A percentile compares a stretch with the other conserved stretches of the same genome.
Evolutionary conservation across 2,888 invertebrate species (phyloP).

Genomic region (Dryomyza anilis): DNA sequence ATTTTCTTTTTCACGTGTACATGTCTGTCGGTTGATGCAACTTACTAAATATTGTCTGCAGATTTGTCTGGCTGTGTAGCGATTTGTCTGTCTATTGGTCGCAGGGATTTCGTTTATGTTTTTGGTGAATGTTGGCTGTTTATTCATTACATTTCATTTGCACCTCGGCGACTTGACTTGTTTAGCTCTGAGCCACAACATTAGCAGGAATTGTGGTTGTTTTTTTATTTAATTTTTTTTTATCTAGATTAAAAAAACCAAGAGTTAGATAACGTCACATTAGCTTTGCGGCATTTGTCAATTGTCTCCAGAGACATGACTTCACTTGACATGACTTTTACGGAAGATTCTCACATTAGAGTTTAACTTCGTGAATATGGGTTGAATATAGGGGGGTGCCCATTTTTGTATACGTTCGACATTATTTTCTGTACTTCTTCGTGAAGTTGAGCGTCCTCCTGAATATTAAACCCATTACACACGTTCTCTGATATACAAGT

Average conservation of each 20-base stretch:
- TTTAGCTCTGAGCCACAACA: neutral
- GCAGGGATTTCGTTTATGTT: too few species aligned
- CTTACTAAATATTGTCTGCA: too few species aligned
- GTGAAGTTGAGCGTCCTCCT: too few species aligned
- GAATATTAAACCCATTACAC: too few species aligned
- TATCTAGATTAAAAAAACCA: neutral
- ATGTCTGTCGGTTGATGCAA: too few species aligned
- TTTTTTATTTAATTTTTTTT: neutral
- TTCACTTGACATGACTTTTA: conserved; percentile 7
- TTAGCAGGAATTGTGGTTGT: neutral
- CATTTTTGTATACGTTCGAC: neutral
- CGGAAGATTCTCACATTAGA: conserved; percentile 15
- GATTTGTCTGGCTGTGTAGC: too few species aligned
- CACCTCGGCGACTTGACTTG: neutral
- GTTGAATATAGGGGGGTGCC: conserved; percentile 6
- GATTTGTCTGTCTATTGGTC: too few species aligned
- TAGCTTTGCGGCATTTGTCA: conserved; percentile 17
- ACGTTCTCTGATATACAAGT: too few species aligned
- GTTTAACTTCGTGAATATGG: conserved; percentile 10
- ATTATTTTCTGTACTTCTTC: neutral
- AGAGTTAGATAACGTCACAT: conserved; percentile 16
- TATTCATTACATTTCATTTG: too few species aligned
- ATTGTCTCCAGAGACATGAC: conserved; percentile 12
- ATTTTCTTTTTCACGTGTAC: too few species aligned
- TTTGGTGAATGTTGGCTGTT: neutral